Evolutionary conservation across 2,888 invertebrate species (phyloP), one percentile per base, ranked within the genome.

Genomic region (Drosophila silvestris): DNA sequence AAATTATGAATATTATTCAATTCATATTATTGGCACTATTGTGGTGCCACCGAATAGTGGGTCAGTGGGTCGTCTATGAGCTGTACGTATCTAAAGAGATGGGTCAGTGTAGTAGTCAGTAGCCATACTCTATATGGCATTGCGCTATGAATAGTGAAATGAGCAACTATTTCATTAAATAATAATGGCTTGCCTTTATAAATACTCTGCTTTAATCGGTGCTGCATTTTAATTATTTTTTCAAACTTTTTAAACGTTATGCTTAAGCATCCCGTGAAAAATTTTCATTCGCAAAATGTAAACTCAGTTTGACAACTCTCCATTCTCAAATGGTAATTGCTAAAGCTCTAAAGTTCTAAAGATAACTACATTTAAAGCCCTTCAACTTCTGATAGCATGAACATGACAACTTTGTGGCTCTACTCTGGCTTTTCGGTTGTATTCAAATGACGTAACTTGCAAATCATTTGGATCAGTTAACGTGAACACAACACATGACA

Each of bases 11-110:
- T 26, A 66, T 69, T 73, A 74, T 77, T 77, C 66, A 5, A 47
- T 12, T 12, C 44, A 22, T 59, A 44, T 76, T 61, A 66, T 59
- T 58, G 44, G 39, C 14, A 54, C 44, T 54, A 53, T 52, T 69
- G 51, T 64, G 73, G 67, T 72, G 59, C 76, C 58, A 41, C 56
- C 7, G n/a, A 14, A 28, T 1, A 28, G 62, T 71, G 56, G 80
- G 81, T 80, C 70, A 74, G 63, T 58, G 81, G 70, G 63, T 37
- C 39, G 74, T 64, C 63, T 10, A 22, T 44, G 59, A 10, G 44
- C 26, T 37, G 47, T 19, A 56, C 60, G 57, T 39, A 19, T 37
- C 35, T 56, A 16, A 35, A 39, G 44, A 14, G 12, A 22, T 19
- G 19, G 60, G 57, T 51, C 52, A 30, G 35, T n/a, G 32, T 26